A percentile compares a stretch with the other conserved stretches of the same genome.
Evolutionary conservation across 2,113 vertebrate species (phyloP).

Genomic region (Crotalus horridus): DNA sequence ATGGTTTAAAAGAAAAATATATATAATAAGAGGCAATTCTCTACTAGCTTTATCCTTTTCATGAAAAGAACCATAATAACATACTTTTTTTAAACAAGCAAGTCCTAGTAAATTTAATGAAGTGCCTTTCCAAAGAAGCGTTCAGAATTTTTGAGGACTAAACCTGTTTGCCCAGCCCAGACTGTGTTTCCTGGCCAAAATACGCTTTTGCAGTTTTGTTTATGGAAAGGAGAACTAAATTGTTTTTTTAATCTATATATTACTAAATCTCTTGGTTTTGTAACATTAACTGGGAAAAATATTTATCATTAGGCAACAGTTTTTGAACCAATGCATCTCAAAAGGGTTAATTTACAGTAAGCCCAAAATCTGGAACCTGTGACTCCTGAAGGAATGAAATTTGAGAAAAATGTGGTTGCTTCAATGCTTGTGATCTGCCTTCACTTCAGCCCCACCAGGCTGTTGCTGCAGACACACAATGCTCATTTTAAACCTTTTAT

Average conservation of each 20-base stretch:
- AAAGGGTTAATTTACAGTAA: too few relatives aligned
- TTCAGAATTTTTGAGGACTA: background rate
- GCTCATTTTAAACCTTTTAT: too few relatives aligned
- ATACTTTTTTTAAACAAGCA: background rate
- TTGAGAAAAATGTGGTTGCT: too few relatives aligned
- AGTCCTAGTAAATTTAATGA: background rate
- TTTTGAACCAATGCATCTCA: too few relatives aligned
- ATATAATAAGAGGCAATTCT: background rate
- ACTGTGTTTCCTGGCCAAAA: background rate
- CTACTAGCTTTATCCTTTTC: background rate
- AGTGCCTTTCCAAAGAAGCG: background rate
- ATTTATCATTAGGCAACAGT: too few relatives aligned
- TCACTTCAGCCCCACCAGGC: too few relatives aligned
- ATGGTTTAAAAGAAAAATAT: background rate
- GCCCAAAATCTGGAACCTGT: too few relatives aligned
- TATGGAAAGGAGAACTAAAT: background rate
- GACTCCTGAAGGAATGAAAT: too few relatives aligned
- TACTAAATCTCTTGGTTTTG: too few relatives aligned
- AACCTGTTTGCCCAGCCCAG: rapidly evolving
- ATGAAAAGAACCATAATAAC: background rate
- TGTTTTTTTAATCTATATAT: background rate
- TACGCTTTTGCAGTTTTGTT: background rate
- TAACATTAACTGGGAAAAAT: too few relatives aligned
- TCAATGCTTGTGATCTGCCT: too few relatives aligned
- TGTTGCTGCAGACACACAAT: too few relatives aligned